These are phyloP conservation scores for Drosophila ironensis DNA, from an alignment of 1,140 invertebrate species.

Conservation along the genomic window DNA sequence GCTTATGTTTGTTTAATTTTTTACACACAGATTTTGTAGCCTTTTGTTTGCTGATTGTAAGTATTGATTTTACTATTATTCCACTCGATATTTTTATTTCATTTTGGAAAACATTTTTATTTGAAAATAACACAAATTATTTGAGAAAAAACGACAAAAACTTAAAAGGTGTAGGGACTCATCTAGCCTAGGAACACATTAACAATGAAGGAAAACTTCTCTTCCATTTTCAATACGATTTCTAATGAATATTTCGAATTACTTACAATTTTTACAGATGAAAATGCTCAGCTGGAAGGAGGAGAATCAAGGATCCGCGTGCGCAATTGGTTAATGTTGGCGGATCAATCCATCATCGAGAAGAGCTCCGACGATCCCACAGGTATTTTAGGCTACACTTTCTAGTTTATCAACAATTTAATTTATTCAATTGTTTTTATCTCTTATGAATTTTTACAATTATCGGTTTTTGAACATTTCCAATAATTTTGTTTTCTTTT, in stretches of 20 bases:
- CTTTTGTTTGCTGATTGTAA: slow-evolving; percentile 66
- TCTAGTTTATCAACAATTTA: slow-evolving; percentile 4
- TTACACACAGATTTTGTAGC: slow-evolving; percentile 54
- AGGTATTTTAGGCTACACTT: slow-evolving; percentile 50
- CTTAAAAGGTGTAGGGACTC: slow-evolving; percentile 33
- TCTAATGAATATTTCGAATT: not conserved
- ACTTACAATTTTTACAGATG: slow-evolving; percentile 47
- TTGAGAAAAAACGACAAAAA: slow-evolving; percentile 1
- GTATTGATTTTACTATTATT: slow-evolving; percentile 54
- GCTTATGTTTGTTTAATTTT: slow-evolving; percentile 35
- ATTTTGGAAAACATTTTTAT: slow-evolving; percentile 6
- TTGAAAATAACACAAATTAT: slow-evolving; percentile 20
- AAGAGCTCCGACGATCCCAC: slow-evolving; percentile 48
- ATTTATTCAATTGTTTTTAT: slow-evolving; percentile 1
- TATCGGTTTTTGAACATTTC: slow-evolving; percentile 8
- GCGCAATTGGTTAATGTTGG: slow-evolving; percentile 79
- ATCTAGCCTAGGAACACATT: slow-evolving; percentile 50
- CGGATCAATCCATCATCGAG: slow-evolving; percentile 76
- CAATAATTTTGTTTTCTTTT: slow-evolving; percentile 65
- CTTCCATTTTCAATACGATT: not conserved
- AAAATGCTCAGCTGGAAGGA: slow-evolving; percentile 46
- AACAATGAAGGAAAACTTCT: not conserved
- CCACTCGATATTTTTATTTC: slow-evolving; percentile 4
- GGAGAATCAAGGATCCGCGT: slow-evolving; percentile 75
- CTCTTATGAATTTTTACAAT: not conserved